These are phyloP conservation scores for Halcyon malimbica DNA, from an alignment of 2,113 vertebrate species.

Conservation along the genomic window DNA sequence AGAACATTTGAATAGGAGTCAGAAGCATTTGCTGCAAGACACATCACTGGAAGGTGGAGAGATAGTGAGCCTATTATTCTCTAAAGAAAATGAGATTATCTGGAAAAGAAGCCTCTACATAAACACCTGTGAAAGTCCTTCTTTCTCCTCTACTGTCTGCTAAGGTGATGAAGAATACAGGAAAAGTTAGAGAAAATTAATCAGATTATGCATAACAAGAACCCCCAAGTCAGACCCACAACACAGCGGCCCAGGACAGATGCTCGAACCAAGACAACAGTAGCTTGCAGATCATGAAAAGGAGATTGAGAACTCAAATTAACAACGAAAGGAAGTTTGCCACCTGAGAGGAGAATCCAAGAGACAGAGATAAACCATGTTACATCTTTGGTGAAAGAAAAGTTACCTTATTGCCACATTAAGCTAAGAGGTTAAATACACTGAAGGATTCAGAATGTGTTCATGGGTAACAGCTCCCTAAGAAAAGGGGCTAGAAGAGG, in stretches of 20 bases:
- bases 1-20: not conserved
- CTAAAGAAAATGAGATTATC: not conserved
- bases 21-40: not conserved
- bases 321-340: not conserved
- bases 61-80: not conserved
- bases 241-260: not conserved
- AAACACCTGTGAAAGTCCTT: not conserved
- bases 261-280: not conserved
- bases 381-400: not conserved
- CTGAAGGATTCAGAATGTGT: not conserved
- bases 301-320: not conserved
- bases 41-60: not conserved
- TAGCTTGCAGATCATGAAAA: not conserved
- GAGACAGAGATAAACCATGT: not conserved
- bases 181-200: not conserved
- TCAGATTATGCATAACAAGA: not conserved
- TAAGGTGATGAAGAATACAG: not conserved
- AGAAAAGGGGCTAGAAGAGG: not conserved
- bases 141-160: not conserved
- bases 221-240: rapidly evolving
- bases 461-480: not conserved
- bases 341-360: not conserved
- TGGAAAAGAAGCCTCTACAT: not conserved
- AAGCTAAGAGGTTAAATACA: not conserved
- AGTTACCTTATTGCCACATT: not conserved